Percentiles rank a stretch among this genome's conserved stretches.
Conservation (phyloP, 2,888 invertebrate species). For the Neoaliturus tenellus region DNA sequence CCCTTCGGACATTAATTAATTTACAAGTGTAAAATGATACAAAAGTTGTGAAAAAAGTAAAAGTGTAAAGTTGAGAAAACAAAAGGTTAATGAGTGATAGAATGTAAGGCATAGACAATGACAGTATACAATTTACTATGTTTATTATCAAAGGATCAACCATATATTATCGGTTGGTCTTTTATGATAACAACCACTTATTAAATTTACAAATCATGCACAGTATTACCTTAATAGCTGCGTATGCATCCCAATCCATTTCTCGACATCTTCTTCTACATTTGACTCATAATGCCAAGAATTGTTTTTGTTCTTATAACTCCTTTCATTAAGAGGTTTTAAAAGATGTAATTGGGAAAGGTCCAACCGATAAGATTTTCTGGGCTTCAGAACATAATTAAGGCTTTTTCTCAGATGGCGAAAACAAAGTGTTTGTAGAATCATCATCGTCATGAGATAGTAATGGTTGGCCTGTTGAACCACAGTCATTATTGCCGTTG, state of each 20-base stretch:
- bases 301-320: not conserved
- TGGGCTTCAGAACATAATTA: not conserved
- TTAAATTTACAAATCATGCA: no score
- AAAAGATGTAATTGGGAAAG: not conserved
- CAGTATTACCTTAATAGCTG: not conserved
- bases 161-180: no score
- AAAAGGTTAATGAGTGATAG: no score
- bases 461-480: constrained; percentile 37
- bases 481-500: constrained; percentile 15
- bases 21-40: no score
- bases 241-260: not conserved
- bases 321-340: not conserved
- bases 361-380: not conserved
- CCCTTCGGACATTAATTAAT: no score
- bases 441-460: constrained; percentile 17
- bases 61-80: no score
- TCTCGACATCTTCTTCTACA: not conserved
- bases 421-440: constrained; percentile 31
- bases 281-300: not conserved
- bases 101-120: no score
- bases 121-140: no score
- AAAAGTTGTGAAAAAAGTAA: no score
- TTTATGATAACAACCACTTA: no score
- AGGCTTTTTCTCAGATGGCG: not conserved
- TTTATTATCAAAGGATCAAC: no score